phyloP scores from a whole-genome alignment of 2,888 invertebrate species.

The Tachina lurida region DNA sequence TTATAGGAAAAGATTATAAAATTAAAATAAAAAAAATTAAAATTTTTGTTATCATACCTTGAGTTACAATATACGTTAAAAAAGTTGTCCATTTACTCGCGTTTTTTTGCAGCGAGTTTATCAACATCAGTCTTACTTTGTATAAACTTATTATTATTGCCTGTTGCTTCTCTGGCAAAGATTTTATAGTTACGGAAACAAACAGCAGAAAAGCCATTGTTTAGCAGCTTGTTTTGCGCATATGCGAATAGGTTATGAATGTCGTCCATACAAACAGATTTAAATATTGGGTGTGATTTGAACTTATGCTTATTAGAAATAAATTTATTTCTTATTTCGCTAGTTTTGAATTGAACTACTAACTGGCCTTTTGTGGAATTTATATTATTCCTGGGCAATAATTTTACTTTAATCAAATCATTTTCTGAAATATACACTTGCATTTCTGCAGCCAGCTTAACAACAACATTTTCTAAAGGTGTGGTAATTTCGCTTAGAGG shows the following conservation, averaged over 20 bases:
- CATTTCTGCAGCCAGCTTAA: constrained; percentile 41
- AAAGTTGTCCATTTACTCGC: neutral
- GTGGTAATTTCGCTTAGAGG: neutral
- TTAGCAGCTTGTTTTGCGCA: constrained; percentile 51
- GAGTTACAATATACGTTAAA: too few relatives aligned
- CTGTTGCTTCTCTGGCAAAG: constrained; percentile 32
- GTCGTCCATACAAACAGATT: neutral
- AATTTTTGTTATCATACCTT: too few relatives aligned
- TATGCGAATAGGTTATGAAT: constrained; percentile 52
- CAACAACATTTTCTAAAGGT: constrained; percentile 37
- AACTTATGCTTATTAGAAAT: constrained; percentile 37
- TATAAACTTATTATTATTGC: constrained; percentile 6
- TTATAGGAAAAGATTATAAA: too few relatives aligned
- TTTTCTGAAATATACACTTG: neutral
- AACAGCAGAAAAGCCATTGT: constrained; percentile 33
- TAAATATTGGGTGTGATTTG: neutral
- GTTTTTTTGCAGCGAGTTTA: neutral
- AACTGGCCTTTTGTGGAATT: constrained; percentile 14
- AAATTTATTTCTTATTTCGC: constrained; percentile 52
- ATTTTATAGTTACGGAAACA: constrained; percentile 56
- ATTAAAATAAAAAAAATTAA: too few relatives aligned
- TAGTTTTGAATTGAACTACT: constrained; percentile 51
- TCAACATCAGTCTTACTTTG: constrained; percentile 42
- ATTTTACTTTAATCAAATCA: constrained; percentile 38
- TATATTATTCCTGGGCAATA: neutral